Conservation (phyloP, 2,797 vertebrate genomes). For the Notoglanidium macrostoma region DNA sequence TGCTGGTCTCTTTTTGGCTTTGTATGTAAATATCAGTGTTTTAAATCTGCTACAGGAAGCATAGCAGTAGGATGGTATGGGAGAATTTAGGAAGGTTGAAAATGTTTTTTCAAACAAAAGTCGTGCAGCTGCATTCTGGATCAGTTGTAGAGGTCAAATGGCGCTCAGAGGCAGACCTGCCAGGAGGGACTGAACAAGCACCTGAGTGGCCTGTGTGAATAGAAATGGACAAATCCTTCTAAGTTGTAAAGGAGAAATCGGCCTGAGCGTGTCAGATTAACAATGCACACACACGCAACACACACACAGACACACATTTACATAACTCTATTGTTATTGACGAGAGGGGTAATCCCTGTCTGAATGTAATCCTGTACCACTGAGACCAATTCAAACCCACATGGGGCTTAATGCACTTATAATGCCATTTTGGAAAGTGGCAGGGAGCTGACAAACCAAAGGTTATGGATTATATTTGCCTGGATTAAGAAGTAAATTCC, state of each 20-base stretch:
- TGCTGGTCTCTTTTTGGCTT: not conserved
- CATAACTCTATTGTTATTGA: constrained; percentile 59
- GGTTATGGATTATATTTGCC: constrained; percentile 77
- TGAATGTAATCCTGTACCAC: constrained; percentile 81
- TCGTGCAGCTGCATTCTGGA: no score
- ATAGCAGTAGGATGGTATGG: no score
- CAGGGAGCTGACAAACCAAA: constrained; percentile 80
- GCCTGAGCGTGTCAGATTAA: not conserved
- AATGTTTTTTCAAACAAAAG: no score
- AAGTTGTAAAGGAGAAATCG: not conserved
- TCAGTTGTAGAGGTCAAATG: no score
- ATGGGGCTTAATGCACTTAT: constrained; percentile 76
- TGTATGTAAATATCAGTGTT: not conserved
- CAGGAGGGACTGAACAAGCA: not conserved
- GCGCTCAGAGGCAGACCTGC: no score
- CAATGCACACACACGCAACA: not conserved
- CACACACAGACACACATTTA: constrained; percentile 36
- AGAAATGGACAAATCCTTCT: not conserved
- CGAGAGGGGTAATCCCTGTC: constrained; percentile 79
- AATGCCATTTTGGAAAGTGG: constrained; percentile 79
- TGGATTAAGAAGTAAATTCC: constrained; percentile 81
- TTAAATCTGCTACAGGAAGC: not conserved
- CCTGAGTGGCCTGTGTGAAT: not conserved
- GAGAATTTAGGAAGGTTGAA: no score
- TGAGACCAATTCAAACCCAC: constrained; percentile 77